phyloP scores from a whole-genome alignment of 2,797 vertebrate species.

The Scolopax rusticola region DNA sequence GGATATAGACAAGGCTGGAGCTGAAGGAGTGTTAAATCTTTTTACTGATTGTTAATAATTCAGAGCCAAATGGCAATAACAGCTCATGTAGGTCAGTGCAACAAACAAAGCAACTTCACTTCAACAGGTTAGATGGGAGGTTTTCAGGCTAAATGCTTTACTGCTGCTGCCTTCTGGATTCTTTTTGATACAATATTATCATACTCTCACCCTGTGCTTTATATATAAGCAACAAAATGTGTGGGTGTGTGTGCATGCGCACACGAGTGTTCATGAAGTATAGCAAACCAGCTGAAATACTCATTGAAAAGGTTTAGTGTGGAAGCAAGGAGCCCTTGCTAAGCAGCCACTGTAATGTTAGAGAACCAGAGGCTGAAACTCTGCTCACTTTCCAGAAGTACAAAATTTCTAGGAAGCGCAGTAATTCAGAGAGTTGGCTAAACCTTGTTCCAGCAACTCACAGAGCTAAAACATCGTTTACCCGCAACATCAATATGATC shows the following conservation, averaged over 20 bases:
- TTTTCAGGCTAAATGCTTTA: conserved; percentile 65
- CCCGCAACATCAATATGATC: conserved; percentile 40
- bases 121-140: conserved; percentile 60
- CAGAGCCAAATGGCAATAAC: conserved; percentile 77
- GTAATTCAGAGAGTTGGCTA: conserved; percentile 50
- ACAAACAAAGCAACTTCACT: conserved; percentile 68
- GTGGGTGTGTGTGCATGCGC: background rate
- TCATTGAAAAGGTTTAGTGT: conserved; percentile 2
- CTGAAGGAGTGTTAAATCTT: conserved; percentile 78
- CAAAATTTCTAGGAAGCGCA: conserved; percentile 55
- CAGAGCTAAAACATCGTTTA: conserved; percentile 27
- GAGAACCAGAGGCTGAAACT: conserved; percentile 40
- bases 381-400: background rate
- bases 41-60: conserved; percentile 80
- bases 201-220: conserved; percentile 50
- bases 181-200: conserved; percentile 60
- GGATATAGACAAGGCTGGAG: conserved; percentile 63
- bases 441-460: conserved; percentile 10
- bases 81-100: conserved; percentile 72
- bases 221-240: conserved; percentile 45
- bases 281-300: conserved; percentile 36
- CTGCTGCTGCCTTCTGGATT: conserved; percentile 58
- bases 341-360: background rate
- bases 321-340: conserved; percentile 34
- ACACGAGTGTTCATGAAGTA: conserved; percentile 5